These are phyloP conservation scores for Plecturocebus donacophilus DNA, from an alignment of 2,113 vertebrate species.

Conservation along the genomic window DNA sequence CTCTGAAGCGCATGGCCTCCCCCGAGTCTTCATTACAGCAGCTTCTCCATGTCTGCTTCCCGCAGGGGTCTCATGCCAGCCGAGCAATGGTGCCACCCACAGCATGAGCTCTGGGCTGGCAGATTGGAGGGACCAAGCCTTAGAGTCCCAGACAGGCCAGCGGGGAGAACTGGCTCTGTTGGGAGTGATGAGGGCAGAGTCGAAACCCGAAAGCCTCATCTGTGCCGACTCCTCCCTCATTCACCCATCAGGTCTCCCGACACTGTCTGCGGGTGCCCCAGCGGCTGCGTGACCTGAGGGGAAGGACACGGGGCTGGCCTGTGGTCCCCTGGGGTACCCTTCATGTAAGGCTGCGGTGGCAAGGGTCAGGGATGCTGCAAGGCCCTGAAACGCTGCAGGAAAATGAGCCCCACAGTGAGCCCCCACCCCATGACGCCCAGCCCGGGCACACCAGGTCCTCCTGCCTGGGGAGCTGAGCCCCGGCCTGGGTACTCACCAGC, in stretches of 20 bases:
- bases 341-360: not conserved
- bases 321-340: not conserved
- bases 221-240: not conserved
- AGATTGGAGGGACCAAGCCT: not conserved
- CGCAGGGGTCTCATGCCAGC: not conserved
- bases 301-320: not conserved
- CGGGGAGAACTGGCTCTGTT: fast-evolving
- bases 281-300: fast-evolving
- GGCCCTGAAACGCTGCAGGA: not conserved
- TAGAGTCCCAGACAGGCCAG: not conserved
- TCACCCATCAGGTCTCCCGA: not conserved
- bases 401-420: fast-evolving
- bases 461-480: not conserved
- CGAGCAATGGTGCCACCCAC: fast-evolving
- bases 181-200: fast-evolving
- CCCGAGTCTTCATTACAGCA: not conserved
- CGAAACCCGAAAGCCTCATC: not conserved
- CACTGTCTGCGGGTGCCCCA: not conserved
- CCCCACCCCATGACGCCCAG: not conserved
- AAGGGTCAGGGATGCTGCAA: not conserved
- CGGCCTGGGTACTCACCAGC: conserved; percentile 40
- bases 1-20: not conserved
- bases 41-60: not conserved
- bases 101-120: not conserved
- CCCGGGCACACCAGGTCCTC: fast-evolving